Evolutionary conservation across 1,140 invertebrate species (phyloP).

Genomic region (Camponotus floridanus): DNA sequence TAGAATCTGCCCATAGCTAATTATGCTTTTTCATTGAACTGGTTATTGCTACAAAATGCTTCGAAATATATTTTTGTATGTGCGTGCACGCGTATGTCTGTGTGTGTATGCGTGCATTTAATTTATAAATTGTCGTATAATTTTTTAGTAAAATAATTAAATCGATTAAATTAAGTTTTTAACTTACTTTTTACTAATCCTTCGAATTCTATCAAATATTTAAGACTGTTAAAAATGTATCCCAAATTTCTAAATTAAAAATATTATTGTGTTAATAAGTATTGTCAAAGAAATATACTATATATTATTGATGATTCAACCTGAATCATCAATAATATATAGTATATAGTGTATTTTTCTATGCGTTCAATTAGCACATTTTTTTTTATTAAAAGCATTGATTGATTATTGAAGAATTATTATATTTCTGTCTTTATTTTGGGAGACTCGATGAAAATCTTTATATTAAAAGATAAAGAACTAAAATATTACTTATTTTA

Average conservation of each 20-base stretch:
- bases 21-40: conserved; percentile 34
- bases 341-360: not conserved
- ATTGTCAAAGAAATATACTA: not conserved
- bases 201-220: too few relatives aligned
- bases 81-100: too few relatives aligned
- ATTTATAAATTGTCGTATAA: conserved; percentile 2
- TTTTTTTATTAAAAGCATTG: not conserved
- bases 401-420: not conserved
- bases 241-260: not conserved
- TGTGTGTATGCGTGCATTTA: not conserved
- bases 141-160: not conserved
- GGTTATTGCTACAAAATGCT: conserved; percentile 1
- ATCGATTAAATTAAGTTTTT: not conserved
- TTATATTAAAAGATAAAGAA: not conserved
- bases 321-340: too few relatives aligned
- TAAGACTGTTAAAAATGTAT: not conserved
- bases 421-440: not conserved
- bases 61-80: not conserved
- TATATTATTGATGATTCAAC: too few relatives aligned
- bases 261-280: not conserved
- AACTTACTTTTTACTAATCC: too few relatives aligned
- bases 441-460: too few relatives aligned
- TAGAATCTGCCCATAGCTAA: conserved; percentile 27
- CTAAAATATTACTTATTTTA: not conserved
- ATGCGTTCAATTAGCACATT: not conserved